A percentile compares a stretch with the other conserved stretches of the same genome.
phyloP scores from a whole-genome alignment of 2,888 invertebrate species.

The Cheilosia impressa region DNA sequence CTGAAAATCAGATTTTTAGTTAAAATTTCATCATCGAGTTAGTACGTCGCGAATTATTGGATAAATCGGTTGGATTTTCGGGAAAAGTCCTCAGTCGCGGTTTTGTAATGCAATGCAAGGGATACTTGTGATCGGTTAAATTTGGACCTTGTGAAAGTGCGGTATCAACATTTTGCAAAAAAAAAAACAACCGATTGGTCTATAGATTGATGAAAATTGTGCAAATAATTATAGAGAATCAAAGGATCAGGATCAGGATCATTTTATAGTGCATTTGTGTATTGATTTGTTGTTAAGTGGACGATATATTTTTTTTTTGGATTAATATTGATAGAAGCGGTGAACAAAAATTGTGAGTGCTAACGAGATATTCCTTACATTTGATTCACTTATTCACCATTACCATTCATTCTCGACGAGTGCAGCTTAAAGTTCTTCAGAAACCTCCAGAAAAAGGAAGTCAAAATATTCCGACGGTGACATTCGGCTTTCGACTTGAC shows the following conservation, averaged over 20 bases:
- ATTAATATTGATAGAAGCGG: slow-evolving; percentile 10
- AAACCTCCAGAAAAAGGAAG: too few relatives aligned
- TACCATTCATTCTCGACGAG: too few relatives aligned
- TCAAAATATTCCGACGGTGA: too few relatives aligned
- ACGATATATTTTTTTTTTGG: slow-evolving; percentile 16
- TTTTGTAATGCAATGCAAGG: slow-evolving; percentile 45
- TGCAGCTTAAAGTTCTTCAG: too few relatives aligned
- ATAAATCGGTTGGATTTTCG: slow-evolving; percentile 74
- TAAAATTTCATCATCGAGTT: slow-evolving; percentile 58
- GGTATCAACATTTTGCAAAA: slow-evolving; percentile 20
- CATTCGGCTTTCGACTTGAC: too few relatives aligned
- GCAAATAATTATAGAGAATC: background rate
- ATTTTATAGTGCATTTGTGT: slow-evolving; percentile 7
- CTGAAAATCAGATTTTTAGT: slow-evolving; percentile 59
- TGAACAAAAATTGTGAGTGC: background rate
- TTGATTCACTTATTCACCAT: too few relatives aligned
- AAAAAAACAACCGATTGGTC: background rate
- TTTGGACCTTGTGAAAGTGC: slow-evolving; percentile 18
- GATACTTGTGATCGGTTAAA: slow-evolving; percentile 38
- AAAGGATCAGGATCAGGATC: slow-evolving; percentile 12
- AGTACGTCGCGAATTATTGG: slow-evolving; percentile 72
- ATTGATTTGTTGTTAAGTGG: background rate
- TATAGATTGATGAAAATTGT: background rate
- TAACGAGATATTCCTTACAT: too few relatives aligned
- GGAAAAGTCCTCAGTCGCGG: slow-evolving; percentile 62